Percentiles rank a stretch among this genome's conserved stretches.
Conservation (phyloP, 2,888 invertebrate genomes). For the Shargacucullia verbasci region DNA sequence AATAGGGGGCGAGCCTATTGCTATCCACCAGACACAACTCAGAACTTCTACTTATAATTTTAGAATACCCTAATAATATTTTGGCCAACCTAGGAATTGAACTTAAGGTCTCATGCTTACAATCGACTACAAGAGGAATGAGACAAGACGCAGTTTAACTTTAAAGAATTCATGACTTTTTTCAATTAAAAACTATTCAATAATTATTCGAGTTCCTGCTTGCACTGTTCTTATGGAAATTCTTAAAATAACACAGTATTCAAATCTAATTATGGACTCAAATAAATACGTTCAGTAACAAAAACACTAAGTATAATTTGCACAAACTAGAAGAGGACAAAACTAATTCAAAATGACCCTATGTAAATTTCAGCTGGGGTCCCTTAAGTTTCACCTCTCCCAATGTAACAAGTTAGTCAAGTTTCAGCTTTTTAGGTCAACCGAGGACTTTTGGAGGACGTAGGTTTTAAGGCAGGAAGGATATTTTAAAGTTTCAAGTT, state of each 20-base stretch:
- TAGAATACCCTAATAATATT: no score
- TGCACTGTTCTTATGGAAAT: not conserved
- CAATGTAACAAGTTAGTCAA: conserved; percentile 33
- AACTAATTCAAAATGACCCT: conserved; percentile 42
- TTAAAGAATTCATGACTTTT: conserved; percentile 14
- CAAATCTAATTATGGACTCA: not conserved
- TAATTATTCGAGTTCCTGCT: not conserved
- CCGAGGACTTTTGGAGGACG: conserved; percentile 27
- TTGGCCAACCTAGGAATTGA: no score
- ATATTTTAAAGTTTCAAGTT: conserved; percentile 32
- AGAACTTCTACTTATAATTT: no score
- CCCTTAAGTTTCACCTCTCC: conserved; percentile 30
- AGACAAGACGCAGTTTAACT: conserved; percentile 7
- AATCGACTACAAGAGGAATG: no score
- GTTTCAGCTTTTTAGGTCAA: conserved; percentile 45
- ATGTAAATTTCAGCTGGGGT: conserved; percentile 38
- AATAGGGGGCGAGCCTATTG: no score
- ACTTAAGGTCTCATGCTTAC: no score
- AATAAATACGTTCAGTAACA: conserved; percentile 12
- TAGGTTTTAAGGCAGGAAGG: conserved; percentile 1
- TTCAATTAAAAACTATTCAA: no score
- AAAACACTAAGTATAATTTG: conserved; percentile 24
- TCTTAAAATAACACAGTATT: not conserved
- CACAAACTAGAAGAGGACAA: conserved; percentile 17
- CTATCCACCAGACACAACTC: no score